phyloP scores from a whole-genome alignment of 2,113 vertebrate genomes.

The Atherinomorus stipes region DNA sequence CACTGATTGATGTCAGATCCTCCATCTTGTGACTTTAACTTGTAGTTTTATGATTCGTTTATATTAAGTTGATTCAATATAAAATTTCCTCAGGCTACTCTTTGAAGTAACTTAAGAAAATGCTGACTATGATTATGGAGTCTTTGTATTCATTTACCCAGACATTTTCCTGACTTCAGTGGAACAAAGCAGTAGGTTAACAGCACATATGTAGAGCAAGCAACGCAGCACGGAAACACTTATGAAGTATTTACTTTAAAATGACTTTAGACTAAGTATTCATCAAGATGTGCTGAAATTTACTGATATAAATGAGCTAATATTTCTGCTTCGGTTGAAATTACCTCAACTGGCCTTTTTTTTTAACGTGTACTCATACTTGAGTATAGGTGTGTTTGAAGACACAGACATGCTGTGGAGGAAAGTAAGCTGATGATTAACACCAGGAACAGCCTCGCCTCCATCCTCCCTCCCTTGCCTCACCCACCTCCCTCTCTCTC shows the following conservation, averaged over 20 bases:
- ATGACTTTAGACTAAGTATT: too few relatives aligned
- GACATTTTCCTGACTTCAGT: too few relatives aligned
- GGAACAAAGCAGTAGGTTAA: too few relatives aligned
- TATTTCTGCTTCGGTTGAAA: too few relatives aligned
- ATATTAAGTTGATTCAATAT: not conserved
- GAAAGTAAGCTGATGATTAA: conserved; percentile 61
- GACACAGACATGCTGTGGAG: conserved; percentile 49
- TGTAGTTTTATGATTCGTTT: not conserved
- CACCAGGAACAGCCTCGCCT: conserved; percentile 20
- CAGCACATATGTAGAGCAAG: too few relatives aligned
- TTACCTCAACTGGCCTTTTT: too few relatives aligned
- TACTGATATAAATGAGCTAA: too few relatives aligned
- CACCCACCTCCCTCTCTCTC: not conserved
- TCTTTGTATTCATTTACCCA: too few relatives aligned
- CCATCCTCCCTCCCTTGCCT: not conserved
- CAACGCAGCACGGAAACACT: too few relatives aligned
- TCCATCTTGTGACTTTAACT: not conserved
- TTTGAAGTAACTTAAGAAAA: not conserved
- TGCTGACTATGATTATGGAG: too few relatives aligned
- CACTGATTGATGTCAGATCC: not conserved
- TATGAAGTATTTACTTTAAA: too few relatives aligned
- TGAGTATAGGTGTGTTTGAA: conserved; percentile 18
- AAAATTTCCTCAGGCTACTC: not conserved
- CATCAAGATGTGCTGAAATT: too few relatives aligned
- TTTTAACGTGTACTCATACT: not conserved